Evolutionary conservation across 2,888 invertebrate genomes (phyloP).

Genomic region (Euplagia quadripunctaria): DNA sequence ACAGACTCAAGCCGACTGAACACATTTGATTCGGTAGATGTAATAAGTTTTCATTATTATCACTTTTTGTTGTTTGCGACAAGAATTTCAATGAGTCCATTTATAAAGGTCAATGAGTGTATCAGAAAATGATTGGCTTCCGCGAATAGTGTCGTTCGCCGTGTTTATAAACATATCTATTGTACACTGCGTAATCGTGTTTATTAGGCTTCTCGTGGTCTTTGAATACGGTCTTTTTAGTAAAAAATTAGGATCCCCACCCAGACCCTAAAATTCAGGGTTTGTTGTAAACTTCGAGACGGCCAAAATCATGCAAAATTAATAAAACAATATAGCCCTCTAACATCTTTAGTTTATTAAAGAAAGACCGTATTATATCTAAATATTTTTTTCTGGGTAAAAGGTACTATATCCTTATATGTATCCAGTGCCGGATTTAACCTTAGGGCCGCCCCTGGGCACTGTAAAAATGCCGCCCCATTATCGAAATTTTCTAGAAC

Average conservation of each 20-base stretch:
- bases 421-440: too few species aligned
- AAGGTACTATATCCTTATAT: too few species aligned
- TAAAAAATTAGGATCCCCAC: background rate
- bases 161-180: background rate
- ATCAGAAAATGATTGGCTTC: conserved; percentile 19
- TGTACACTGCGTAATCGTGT: background rate
- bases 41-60: conserved; percentile 26
- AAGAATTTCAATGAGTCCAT: conserved; percentile 35
- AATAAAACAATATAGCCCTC: too few species aligned
- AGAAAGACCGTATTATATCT: too few species aligned
- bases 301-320: too few species aligned
- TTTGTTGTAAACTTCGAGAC: background rate
- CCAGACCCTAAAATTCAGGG: too few species aligned
- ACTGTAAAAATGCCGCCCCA: too few species aligned
- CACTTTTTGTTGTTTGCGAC: conserved; percentile 30
- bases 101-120: conserved; percentile 42
- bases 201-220: background rate
- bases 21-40: conserved; percentile 21
- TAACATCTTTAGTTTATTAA: too few species aligned
- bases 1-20: conserved; percentile 5
- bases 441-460: too few species aligned
- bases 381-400: too few species aligned
- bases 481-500: too few species aligned
- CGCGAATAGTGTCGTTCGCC: background rate
- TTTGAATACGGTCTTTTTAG: background rate